Percentiles rank a stretch among this genome's conserved stretches.
Conservation (phyloP, 2,888 invertebrate species). For the Megalurothrips usitatus region DNA sequence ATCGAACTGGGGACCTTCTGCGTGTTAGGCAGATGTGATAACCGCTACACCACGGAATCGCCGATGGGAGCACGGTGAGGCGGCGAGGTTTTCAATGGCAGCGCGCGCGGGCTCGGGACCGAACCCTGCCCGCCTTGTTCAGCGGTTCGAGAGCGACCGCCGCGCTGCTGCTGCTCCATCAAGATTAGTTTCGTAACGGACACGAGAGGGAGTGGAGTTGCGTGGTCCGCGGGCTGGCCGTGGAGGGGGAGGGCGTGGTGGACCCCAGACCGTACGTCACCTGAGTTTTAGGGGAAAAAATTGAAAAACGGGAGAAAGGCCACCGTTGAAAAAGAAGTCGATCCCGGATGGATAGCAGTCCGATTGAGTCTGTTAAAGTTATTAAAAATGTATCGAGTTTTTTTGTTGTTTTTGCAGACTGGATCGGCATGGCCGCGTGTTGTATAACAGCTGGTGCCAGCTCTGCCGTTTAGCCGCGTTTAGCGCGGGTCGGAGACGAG, state of each 20-base stretch:
- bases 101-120: not conserved
- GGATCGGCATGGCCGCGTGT: too few relatives aligned
- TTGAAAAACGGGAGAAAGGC: too few relatives aligned
- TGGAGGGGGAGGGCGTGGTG: not conserved
- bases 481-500: too few relatives aligned
- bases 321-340: too few relatives aligned
- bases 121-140: not conserved
- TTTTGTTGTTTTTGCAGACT: too few relatives aligned
- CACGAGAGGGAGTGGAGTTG: not conserved
- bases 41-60: conserved; percentile 78
- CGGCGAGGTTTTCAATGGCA: not conserved
- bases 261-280: not conserved
- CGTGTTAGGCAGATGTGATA: conserved; percentile 87
- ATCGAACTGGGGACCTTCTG: conserved; percentile 85
- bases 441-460: too few relatives aligned
- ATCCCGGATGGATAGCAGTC: too few relatives aligned
- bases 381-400: too few relatives aligned
- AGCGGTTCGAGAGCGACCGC: not conserved
- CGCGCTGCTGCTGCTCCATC: not conserved
- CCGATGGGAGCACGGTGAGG: not conserved
- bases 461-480: too few relatives aligned
- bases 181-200: too few relatives aligned
- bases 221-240: not conserved
- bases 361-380: too few relatives aligned
- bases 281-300: not conserved